Conservation (phyloP, 2,113 vertebrate genomes). For the Melanocharis versteri region DNA sequence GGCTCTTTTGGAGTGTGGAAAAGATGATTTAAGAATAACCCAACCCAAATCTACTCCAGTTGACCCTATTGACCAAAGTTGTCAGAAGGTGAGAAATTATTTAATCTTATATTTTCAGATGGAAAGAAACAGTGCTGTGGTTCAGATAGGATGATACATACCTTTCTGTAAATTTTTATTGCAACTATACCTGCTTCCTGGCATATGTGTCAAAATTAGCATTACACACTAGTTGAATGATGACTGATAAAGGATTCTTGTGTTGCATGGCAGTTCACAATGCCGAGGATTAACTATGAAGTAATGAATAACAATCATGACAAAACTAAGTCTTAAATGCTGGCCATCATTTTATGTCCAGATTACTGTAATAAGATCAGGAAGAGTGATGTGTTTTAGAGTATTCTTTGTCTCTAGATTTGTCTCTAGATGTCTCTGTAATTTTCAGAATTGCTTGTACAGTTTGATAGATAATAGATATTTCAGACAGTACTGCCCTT, state of each 20-base stretch:
- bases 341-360: background rate
- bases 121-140: background rate
- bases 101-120: background rate
- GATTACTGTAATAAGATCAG: background rate
- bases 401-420: background rate
- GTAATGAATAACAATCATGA: background rate
- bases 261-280: background rate
- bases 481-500: background rate
- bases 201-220: background rate
- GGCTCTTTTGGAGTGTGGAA: slow-evolving; percentile 86
- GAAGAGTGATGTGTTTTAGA: background rate
- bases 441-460: no score
- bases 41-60: slow-evolving; percentile 84
- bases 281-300: background rate
- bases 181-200: background rate
- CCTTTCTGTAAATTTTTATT: background rate
- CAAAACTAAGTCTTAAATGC: background rate
- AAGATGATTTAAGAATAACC: slow-evolving; percentile 82
- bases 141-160: background rate
- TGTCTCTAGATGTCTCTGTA: no score
- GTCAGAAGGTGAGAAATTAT: slow-evolving; percentile 83
- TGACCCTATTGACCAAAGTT: slow-evolving; percentile 90
- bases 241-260: background rate
- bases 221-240: background rate
- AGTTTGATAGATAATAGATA: background rate